phyloP scores from a whole-genome alignment of 2,888 invertebrate species.

The Malacosoma neustria region DNA sequence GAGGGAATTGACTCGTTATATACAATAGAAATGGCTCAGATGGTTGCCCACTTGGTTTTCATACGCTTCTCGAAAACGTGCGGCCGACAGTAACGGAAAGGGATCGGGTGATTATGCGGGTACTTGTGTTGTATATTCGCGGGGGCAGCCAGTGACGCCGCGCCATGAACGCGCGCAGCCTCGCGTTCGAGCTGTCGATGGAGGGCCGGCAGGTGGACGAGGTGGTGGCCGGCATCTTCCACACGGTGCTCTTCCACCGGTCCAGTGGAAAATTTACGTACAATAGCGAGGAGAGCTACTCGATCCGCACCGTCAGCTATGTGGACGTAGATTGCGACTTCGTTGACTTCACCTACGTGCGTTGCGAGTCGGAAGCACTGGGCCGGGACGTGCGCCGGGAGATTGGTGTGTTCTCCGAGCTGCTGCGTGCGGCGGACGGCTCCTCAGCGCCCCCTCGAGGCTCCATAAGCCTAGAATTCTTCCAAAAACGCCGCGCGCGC shows the following conservation, averaged over 20 bases:
- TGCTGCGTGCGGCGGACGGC: conserved; percentile 82
- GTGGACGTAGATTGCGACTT: conserved; percentile 98
- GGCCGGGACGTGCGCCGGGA: conserved; percentile 83
- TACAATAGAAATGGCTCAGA: conserved; percentile 49
- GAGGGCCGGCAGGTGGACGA: conserved; percentile 95
- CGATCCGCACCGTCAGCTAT: conserved; percentile 96
- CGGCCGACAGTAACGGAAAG: conserved; percentile 28
- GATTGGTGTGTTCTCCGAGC: conserved; percentile 86
- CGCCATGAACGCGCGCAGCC: conserved; percentile 87
- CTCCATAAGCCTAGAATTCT: conserved; percentile 95
- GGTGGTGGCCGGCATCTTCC: conserved; percentile 92
- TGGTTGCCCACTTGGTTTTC: conserved; percentile 21
- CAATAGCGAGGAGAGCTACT: conserved; percentile 94
- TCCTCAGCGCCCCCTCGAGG: conserved; percentile 77
- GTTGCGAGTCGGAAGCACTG: conserved; percentile 89
- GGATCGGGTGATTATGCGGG: conserved; percentile 43
- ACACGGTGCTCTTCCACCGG: conserved; percentile 93
- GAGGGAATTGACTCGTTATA: conserved; percentile 51
- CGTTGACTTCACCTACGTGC: conserved; percentile 97
- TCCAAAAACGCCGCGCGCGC: conserved; percentile 90
- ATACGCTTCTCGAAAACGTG: conserved; percentile 13
- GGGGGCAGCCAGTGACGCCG: conserved; percentile 48
- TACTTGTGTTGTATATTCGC: conserved; percentile 20
- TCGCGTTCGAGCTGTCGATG: conserved; percentile 87
- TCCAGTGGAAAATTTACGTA: conserved; percentile 95